phyloP scores from a whole-genome alignment of 2,888 invertebrate species.

The Ethmia dodecea region DNA sequence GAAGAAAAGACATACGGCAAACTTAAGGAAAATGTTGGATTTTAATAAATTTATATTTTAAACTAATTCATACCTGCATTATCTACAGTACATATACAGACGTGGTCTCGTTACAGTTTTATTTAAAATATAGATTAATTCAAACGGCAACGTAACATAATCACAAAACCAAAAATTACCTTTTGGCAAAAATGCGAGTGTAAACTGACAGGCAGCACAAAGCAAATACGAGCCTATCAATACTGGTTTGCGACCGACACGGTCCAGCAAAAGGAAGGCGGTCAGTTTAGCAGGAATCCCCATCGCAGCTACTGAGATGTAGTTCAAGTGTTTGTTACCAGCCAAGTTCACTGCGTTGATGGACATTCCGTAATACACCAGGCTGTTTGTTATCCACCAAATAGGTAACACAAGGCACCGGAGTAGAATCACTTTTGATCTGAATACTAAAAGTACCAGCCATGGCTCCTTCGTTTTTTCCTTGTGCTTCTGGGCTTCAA shows the following conservation, averaged over 20 bases:
- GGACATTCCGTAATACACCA: slow-evolving; percentile 69
- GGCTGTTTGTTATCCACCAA: slow-evolving; percentile 65
- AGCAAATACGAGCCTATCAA: slow-evolving; percentile 57
- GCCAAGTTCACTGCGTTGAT: slow-evolving; percentile 55
- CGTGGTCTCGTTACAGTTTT: no score
- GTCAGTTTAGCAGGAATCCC: slow-evolving; percentile 58
- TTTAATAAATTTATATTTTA: no score
- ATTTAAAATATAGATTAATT: no score
- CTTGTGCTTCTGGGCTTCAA: slow-evolving; percentile 44
- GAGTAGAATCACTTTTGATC: slow-evolving; percentile 47
- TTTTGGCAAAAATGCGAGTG: slow-evolving; percentile 42
- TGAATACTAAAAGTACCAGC: slow-evolving; percentile 46
- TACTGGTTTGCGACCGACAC: slow-evolving; percentile 54
- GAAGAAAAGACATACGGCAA: no score
- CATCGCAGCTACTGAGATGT: slow-evolving; percentile 56
- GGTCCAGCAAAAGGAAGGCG: slow-evolving; percentile 62
- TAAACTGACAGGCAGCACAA: slow-evolving; percentile 48
- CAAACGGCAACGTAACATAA: no score
- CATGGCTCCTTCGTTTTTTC: slow-evolving; percentile 50
- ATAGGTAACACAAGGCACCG: slow-evolving; percentile 60
- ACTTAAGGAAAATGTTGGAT: no score
- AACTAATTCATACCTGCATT: no score
- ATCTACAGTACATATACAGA: no score
- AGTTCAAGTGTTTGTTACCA: slow-evolving; percentile 53
- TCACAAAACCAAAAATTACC: slow-evolving; percentile 27